A percentile compares a stretch with the other conserved stretches of the same genome.
phyloP scores from a whole-genome alignment of 2,888 invertebrate species.

The Polyommatus iphigenia region DNA sequence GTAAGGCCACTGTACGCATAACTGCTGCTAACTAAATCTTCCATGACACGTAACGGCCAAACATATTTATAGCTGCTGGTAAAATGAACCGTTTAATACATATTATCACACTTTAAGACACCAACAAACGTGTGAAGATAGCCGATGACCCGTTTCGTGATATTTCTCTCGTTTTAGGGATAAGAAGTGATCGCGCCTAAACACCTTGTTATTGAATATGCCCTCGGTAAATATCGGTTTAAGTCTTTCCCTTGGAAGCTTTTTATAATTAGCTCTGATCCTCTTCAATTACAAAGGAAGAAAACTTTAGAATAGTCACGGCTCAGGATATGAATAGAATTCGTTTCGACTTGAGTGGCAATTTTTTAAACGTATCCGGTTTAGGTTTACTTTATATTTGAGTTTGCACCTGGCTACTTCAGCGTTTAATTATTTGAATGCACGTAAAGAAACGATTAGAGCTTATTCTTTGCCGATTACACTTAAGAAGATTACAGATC shows the following conservation, averaged over 20 bases:
- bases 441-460: conserved; percentile 29
- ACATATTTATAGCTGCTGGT: conserved; percentile 72
- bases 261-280: conserved; percentile 70
- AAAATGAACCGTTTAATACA: conserved; percentile 77
- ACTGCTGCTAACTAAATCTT: conserved; percentile 65
- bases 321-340: conserved; percentile 66
- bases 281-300: conserved; percentile 71
- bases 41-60: conserved; percentile 73
- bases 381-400: conserved; percentile 38
- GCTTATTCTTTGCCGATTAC: conserved; percentile 23
- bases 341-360: conserved; percentile 52
- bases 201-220: conserved; percentile 70
- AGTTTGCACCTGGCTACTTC: conserved; percentile 28
- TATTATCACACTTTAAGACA: conserved; percentile 74
- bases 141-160: conserved; percentile 78
- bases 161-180: conserved; percentile 75
- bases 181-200: conserved; percentile 71
- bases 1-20: conserved; percentile 50
- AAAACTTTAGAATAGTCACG: conserved; percentile 35
- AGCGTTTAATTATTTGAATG: conserved; percentile 38
- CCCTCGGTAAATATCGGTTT: conserved; percentile 66
- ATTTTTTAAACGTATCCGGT: conserved; percentile 68
- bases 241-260: conserved; percentile 55
- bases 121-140: conserved; percentile 80
- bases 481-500: not conserved